These are phyloP conservation scores for Anoura caudifer DNA, from an alignment of 2,113 vertebrate genomes.

Conservation along the genomic window DNA sequence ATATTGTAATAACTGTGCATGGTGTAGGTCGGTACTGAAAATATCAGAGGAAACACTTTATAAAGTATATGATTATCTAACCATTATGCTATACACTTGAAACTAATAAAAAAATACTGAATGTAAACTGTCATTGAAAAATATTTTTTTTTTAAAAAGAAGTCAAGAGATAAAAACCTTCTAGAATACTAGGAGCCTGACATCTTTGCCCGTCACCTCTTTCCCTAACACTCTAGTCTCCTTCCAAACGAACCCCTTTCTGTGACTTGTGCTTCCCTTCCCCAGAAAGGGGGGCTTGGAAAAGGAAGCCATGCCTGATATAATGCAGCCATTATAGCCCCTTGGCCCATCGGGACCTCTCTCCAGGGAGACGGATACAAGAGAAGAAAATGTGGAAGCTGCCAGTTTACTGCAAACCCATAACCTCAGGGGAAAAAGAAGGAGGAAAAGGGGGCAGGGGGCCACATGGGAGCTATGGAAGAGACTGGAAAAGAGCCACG, in stretches of 20 bases:
- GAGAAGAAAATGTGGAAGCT: conserved; percentile 40
- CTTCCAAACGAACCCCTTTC: conserved; percentile 13
- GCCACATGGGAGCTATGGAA: not conserved
- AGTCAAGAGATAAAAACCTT: not conserved
- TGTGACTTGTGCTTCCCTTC: not conserved
- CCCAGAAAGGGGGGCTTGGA: not conserved
- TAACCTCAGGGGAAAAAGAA: conserved; percentile 72
- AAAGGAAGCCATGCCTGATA: conserved; percentile 22
- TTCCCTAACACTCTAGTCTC: not conserved
- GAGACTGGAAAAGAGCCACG: conserved; percentile 76
- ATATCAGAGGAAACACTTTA: not conserved
- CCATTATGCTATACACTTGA: not conserved
- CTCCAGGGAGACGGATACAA: conserved; percentile 25
- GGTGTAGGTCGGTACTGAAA: not conserved
- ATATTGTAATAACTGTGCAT: not conserved
- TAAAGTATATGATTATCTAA: not conserved
- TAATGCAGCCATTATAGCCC: conserved; percentile 48
- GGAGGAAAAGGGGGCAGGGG: not conserved
- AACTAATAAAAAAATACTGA: not conserved
- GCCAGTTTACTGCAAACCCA: conserved; percentile 81
- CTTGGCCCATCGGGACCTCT: conserved; percentile 29
- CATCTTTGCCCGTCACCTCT: not conserved
- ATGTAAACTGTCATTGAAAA: not conserved
- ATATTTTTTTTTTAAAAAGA: not conserved
- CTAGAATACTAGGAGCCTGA: not conserved